These are phyloP conservation scores for Choloepus didactylus DNA, from an alignment of 2,797 vertebrate genomes.

Conservation along the genomic window DNA sequence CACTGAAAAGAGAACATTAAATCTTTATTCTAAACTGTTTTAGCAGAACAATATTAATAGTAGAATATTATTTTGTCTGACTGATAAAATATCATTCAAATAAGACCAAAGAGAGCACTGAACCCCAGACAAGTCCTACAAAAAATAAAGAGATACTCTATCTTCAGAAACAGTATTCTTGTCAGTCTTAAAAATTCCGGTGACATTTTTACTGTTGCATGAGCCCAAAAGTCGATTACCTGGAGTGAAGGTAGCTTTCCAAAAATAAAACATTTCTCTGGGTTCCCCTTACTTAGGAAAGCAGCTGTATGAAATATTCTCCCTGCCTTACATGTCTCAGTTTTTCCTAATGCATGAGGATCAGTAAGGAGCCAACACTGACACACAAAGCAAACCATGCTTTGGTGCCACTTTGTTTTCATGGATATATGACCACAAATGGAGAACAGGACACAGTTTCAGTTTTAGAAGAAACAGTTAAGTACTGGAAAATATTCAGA, in stretches of 20 bases:
- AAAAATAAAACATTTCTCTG: slow-evolving; percentile 60
- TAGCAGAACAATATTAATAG: slow-evolving; percentile 88
- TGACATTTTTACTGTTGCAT: slow-evolving; percentile 61
- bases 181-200: slow-evolving; percentile 56
- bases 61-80: slow-evolving; percentile 89
- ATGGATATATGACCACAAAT: slow-evolving; percentile 4
- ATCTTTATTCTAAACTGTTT: slow-evolving; percentile 90
- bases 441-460: slow-evolving; percentile 41
- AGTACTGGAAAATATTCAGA: slow-evolving; percentile 50
- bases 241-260: slow-evolving; percentile 41
- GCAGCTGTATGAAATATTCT: background rate
- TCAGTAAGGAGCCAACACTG: background rate
- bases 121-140: slow-evolving; percentile 76
- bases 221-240: slow-evolving; percentile 34
- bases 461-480: background rate
- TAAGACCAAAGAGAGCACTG: slow-evolving; percentile 86
- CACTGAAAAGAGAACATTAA: slow-evolving; percentile 87
- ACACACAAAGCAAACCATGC: background rate
- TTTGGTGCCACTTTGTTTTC: background rate
- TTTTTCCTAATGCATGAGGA: slow-evolving; percentile 4
- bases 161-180: slow-evolving; percentile 73
- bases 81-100: slow-evolving; percentile 87
- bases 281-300: background rate
- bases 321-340: background rate
- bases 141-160: slow-evolving; percentile 68